phyloP scores from a whole-genome alignment of 2,888 invertebrate species.

The Aphidoletes aphidimyza region DNA sequence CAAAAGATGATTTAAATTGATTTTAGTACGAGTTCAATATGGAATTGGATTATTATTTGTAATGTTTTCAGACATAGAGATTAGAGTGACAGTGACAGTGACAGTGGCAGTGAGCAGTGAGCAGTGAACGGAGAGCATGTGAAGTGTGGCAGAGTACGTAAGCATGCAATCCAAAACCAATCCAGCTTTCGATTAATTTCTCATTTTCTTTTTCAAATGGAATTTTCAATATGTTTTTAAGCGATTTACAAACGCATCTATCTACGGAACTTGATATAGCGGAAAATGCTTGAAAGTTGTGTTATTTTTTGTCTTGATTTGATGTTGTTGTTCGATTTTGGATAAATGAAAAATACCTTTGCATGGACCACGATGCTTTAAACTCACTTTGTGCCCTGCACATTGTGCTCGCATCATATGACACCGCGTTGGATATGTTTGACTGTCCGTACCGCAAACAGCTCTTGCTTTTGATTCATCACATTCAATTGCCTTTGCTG shows the following conservation, averaged over 20 bases:
- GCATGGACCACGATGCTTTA: constrained; percentile 81
- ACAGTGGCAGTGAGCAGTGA: not conserved
- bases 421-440: constrained; percentile 84
- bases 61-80: too few species aligned
- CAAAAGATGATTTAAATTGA: constrained; percentile 27
- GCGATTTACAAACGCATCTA: too few species aligned
- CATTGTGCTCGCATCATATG: constrained; percentile 82
- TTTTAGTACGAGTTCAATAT: not conserved
- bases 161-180: constrained; percentile 56
- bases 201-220: too few species aligned
- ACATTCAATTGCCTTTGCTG: constrained; percentile 66
- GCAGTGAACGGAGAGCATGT: too few species aligned
- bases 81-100: not conserved
- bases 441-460: constrained; percentile 73
- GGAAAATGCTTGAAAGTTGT: too few species aligned
- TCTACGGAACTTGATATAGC: too few species aligned
- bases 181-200: too few species aligned
- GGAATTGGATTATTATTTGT: not conserved
- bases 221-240: too few species aligned
- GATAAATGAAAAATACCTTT: constrained; percentile 68
- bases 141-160: too few species aligned
- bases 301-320: too few species aligned
- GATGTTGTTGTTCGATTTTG: too few species aligned
- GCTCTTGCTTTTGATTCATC: constrained; percentile 66
- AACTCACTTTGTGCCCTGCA: constrained; percentile 75